phyloP scores from a whole-genome alignment of 2,888 invertebrate genomes.

The Zelleria hepariella region DNA sequence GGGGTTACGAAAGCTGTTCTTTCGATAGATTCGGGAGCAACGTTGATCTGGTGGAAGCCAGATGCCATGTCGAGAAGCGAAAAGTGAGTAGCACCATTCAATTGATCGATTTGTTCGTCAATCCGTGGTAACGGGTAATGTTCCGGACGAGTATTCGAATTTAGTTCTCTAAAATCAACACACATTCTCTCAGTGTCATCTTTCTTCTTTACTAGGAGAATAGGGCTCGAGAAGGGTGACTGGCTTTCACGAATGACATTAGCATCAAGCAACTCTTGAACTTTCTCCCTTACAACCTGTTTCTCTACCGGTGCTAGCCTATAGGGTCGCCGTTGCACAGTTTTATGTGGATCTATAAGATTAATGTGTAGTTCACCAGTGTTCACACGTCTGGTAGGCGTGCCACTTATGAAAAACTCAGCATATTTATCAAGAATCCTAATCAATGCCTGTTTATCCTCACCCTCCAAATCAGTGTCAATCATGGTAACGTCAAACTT shows the following conservation, averaged over 20 bases:
- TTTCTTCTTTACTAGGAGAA: slow-evolving; percentile 12
- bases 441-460: neutral
- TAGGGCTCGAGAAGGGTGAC: slow-evolving; percentile 12
- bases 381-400: slow-evolving; percentile 4
- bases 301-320: neutral
- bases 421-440: neutral
- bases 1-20: slow-evolving; percentile 28
- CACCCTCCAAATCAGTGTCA: slow-evolving; percentile 6
- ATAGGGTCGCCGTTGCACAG: slow-evolving; percentile 8
- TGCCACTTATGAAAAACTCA: slow-evolving; percentile 3
- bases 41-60: neutral
- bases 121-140: slow-evolving; percentile 7
- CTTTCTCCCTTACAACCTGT: neutral
- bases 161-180: slow-evolving; percentile 15
- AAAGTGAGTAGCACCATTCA: slow-evolving; percentile 2
- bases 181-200: slow-evolving; percentile 15
- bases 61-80: neutral
- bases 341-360: slow-evolving; percentile 2
- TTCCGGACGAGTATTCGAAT: slow-evolving; percentile 10
- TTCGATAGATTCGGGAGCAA: slow-evolving; percentile 4
- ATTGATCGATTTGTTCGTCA: slow-evolving; percentile 5
- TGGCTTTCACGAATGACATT: slow-evolving; percentile 6
- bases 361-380: slow-evolving; percentile 6
- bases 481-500: neutral
- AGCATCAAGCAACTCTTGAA: slow-evolving; percentile 6